Base-by-base conservation (phyloP, 2,113 vertebrate species). In the Gnathonemus longibarbis region DNA sequence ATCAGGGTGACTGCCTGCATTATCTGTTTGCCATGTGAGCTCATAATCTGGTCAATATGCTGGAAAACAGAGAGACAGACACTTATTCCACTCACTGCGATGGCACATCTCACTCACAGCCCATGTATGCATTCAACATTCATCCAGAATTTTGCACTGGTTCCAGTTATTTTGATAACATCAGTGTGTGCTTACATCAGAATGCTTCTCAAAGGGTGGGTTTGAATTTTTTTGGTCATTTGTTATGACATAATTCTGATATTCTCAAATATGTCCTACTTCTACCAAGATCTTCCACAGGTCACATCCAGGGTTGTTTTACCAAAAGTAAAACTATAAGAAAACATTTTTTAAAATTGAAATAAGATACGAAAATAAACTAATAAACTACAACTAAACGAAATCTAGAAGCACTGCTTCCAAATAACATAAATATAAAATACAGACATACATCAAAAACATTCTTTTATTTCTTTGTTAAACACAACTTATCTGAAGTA, bases 21-120 rank as follows among this genome's bases (percentile, higher is more conserved):
- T 93, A 99, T 99, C 94, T 99, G 98, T 94, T 98, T 99, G 91
- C 98, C 98, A 9, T 99, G 97, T 88, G 97, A 98, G 91, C 97
- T 99, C 98, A 99, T 99, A 95, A 99, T 98, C 95, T 99, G 98
- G 95, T 99, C 98, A 94, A 99, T 99, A 93, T 99, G 98, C 98
- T 99, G 96, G 49, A 35, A 83, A 66, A n/a, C 13, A 94, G 94
- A 94, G 93, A 84, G 90, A 45, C 19, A 31, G 53, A 91, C 46
- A 91, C 53, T 90, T 9, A 42, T 62, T 56, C 31, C 27, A 19
- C 85, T 90, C 15, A 42, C 45, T 50, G 35, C 8, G n/a, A 19
- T 17, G 50, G 35, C 85, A 31, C 0, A n/a, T 3, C 27, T 39
- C 27, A 19, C 31, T 39, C 50, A 5, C 27, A 39, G 13, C 31